A percentile compares a stretch with the other conserved stretches of the same genome.
phyloP scores from a whole-genome alignment of 2,797 vertebrate species.

The Anomalospiza imberbis region DNA sequence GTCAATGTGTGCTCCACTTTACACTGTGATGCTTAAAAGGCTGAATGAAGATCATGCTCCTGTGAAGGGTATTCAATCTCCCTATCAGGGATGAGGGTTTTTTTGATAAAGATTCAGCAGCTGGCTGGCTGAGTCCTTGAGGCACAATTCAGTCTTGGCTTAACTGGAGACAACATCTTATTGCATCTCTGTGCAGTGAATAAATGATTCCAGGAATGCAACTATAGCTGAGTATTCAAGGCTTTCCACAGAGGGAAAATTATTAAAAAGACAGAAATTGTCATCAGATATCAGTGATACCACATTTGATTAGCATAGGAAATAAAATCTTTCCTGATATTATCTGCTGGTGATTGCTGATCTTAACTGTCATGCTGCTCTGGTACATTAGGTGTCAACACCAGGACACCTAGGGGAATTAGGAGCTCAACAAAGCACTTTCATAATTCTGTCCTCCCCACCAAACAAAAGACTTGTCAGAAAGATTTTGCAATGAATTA shows the following conservation, averaged over 20 bases:
- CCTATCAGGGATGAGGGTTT: background rate
- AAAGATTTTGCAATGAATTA: background rate
- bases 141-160: background rate
- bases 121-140: slow-evolving; percentile 5
- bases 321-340: background rate
- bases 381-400: background rate
- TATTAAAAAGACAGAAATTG: slow-evolving; percentile 5
- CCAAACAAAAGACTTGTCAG: background rate
- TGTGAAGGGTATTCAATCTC: background rate
- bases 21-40: background rate
- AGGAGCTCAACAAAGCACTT: background rate
- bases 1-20: background rate
- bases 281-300: background rate
- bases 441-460: background rate
- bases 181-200: background rate
- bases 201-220: background rate
- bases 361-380: background rate
- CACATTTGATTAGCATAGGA: background rate
- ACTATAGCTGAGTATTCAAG: background rate
- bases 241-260: background rate
- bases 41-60: background rate
- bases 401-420: background rate
- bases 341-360: background rate
- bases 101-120: slow-evolving; percentile 2
- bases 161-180: background rate